Evolutionary conservation across 2,797 vertebrate genomes (phyloP), one percentile per base, ranked within the genome.

Genomic region (Ammospiza maritima): DNA sequence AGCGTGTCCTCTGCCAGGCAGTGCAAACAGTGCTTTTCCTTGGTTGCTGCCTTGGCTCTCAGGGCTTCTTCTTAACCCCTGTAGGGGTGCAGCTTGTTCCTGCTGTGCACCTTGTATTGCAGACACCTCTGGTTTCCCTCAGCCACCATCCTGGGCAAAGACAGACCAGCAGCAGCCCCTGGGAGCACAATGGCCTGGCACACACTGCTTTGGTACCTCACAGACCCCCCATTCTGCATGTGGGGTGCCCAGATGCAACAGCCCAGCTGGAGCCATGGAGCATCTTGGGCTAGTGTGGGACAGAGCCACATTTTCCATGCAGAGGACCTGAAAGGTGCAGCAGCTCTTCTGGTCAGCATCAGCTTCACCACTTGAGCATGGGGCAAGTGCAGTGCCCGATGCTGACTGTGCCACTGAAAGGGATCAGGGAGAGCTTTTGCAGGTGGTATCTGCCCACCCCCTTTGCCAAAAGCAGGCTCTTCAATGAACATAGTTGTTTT

Each of bases 401-500:
- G 57, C 45, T 80, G 72, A 8, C 12, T 48, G 73, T 62, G 13
- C 38, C 2, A 1, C 22, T 6, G 6, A 22, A 64, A 44, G 42
- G 16, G 78, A 23, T 16, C 29, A 32, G 16, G n/a, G 17, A 51
- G 36, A 86, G 50, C 26, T 81, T 74, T 19, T 74, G n/a, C 30
- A 51, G 47, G 48, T 65, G 53, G 17, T n/a, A 16, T 22, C 61
- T 15, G 2, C 48, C 51, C 56, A 50, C 16, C 26, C 9, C 3
- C 60, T 84, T 74, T 76, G 34, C 67, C 53, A 67, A 27, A 57
- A 76, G 56, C 53, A 82, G 32, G 57, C 30, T 83, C 34, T 76
- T 79, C 93, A 88, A 16, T 89, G 90, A 95, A 38, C 53, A 19
- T 10, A 17, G 44, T 45, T 88, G 90, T 93, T 89, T 89, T 96